Conservation (phyloP, 2,888 invertebrate genomes). For the Aspidapion aeneum region DNA sequence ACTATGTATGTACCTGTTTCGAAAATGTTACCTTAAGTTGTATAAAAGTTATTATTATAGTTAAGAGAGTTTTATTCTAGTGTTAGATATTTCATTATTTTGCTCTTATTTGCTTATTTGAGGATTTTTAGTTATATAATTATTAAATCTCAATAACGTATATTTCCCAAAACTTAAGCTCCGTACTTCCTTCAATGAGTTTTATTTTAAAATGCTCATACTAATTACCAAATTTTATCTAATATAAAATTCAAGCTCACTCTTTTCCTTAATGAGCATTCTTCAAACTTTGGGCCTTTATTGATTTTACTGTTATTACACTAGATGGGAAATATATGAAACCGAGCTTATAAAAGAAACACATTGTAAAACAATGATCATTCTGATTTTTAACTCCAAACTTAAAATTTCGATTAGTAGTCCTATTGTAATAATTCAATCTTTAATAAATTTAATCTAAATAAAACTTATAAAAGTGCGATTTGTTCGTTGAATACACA, state of each 20-base stretch:
- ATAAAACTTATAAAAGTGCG: not conserved
- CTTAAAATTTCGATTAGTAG: too few species aligned
- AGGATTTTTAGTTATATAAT: too few species aligned
- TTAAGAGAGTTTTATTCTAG: too few species aligned
- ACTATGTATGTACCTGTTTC: too few species aligned
- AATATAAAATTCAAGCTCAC: not conserved
- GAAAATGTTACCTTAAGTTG: too few species aligned
- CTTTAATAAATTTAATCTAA: not conserved
- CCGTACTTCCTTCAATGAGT: not conserved
- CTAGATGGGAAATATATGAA: not conserved
- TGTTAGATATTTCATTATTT: too few species aligned
- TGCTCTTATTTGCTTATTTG: too few species aligned
- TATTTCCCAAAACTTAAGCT: not conserved
- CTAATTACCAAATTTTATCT: not conserved
- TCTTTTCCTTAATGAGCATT: not conserved
- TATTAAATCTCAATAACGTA: not conserved
- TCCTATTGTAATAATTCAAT: not conserved
- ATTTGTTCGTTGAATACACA: not conserved
- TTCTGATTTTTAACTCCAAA: too few species aligned
- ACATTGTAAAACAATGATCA: not conserved
- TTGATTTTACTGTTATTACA: not conserved
- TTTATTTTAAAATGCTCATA: not conserved
- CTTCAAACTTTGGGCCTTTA: not conserved
- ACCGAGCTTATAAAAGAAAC: not conserved
- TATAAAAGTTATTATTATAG: too few species aligned